Evolutionary conservation across 2,797 vertebrate genomes (phyloP), one percentile per base, ranked within the genome.

Genomic region (Oryzias sinensis): DNA sequence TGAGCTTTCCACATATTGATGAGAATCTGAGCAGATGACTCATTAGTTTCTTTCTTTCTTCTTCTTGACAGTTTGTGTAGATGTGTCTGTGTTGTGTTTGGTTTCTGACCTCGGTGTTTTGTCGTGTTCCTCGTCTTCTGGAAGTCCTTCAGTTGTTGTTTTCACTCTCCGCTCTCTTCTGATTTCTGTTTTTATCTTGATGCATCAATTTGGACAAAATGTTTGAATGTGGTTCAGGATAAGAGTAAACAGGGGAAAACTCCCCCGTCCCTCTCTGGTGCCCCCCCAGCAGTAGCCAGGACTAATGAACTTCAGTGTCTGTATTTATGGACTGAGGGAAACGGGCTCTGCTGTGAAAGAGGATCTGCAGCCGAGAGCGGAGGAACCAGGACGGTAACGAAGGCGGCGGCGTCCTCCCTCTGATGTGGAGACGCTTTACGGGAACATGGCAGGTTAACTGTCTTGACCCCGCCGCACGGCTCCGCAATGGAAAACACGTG

Each of bases 281-380:
- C 11, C 17, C n/a, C 14, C 17, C n/a, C 29, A 58, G 27, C 9
- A 6, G 49, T 73, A 56, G 20, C 53, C 68, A 49, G 20, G 14
- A 6, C 43, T 68, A 73, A 79, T 70, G 59, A 82, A 76, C 50
- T 65, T 41, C 58, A 42, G 55, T 54, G 22, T 50, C 49, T n/a
- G 5, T 22, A 1, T 82, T 75, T 75, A 81, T 74, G 53, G 59
- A 64, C 62, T 29, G 48, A 44, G 20, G 20, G 20, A 22, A 22
- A 22, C 20, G 20, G 20, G 20, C 41, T 46, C 50, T 53, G 42
- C 37, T 22, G 18, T 37, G 63, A 64, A 52, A 51, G 40, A 59
- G 6, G 40, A 20, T 18, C 2, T 49, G 53, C 53, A 37, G 27
- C 43, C 16, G 49, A 25, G 29, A 43, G 13, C 5, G 48, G 37